These are phyloP conservation scores for Esox niger DNA, from an alignment of 2,113 vertebrate genomes.

Conservation along the genomic window DNA sequence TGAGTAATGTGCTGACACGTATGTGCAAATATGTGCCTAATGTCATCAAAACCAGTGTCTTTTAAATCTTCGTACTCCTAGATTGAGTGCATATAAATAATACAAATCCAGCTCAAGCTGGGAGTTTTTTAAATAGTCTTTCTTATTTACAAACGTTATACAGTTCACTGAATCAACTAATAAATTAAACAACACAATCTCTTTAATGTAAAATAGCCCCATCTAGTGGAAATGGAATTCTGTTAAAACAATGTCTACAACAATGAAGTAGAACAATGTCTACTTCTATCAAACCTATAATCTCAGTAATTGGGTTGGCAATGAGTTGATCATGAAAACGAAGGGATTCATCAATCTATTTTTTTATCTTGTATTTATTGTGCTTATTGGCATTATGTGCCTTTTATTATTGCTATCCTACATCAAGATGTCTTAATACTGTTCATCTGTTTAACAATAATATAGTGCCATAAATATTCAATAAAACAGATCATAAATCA, in stretches of 20 bases:
- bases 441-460: neutral
- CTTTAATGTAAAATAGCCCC: conserved; percentile 35
- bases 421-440: neutral
- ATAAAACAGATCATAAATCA: neutral
- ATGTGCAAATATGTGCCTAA: too few species aligned
- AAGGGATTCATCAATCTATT: too few species aligned
- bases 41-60: too few species aligned
- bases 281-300: neutral
- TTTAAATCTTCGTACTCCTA: too few species aligned
- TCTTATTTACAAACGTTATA: conserved; percentile 12
- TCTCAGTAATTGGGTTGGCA: neutral
- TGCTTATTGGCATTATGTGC: neutral
- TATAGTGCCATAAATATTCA: neutral
- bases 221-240: conserved; percentile 45
- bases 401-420: neutral
- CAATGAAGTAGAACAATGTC: too few species aligned
- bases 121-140: too few species aligned
- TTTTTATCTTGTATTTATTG: neutral
- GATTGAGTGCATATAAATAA: too few species aligned
- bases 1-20: too few species aligned
- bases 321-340: neutral
- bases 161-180: neutral
- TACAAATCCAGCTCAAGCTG: too few species aligned
- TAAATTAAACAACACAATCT: neutral
- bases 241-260: neutral